Evolutionary conservation across 2,888 invertebrate genomes (phyloP).

Genomic region (Sepiola atlantica): DNA sequence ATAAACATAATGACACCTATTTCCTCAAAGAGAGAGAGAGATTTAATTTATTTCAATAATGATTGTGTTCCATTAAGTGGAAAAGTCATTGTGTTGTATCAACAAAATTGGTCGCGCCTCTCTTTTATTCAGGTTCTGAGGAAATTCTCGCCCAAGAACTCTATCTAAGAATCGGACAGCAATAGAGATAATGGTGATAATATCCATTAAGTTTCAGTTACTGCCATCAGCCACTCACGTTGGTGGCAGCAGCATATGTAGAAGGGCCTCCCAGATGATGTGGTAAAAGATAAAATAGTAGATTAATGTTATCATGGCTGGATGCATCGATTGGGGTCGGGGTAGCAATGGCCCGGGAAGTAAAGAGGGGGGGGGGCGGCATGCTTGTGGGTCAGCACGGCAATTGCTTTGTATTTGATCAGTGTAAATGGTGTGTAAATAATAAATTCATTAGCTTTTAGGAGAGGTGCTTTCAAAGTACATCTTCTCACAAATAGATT

Average conservation of each 20-base stretch:
- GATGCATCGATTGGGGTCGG: not conserved
- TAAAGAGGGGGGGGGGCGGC: not conserved
- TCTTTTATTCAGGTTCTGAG: not conserved
- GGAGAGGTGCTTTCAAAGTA: not conserved
- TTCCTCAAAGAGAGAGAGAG: not conserved
- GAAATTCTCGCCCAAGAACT: not conserved
- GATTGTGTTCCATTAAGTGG: not conserved
- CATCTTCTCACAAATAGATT: not conserved
- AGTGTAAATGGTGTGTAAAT: not conserved
- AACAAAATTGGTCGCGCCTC: not conserved
- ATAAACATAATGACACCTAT: not conserved
- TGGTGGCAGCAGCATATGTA: not conserved
- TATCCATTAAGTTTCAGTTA: not conserved
- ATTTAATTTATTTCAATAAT: not conserved
- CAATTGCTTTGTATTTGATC: not conserved
- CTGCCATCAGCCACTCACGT: not conserved
- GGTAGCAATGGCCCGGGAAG: too few relatives aligned
- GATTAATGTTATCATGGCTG: not conserved
- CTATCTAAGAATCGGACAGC: not conserved
- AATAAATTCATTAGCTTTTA: conserved; percentile 6
- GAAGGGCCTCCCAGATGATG: not conserved
- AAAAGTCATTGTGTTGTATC: not conserved
- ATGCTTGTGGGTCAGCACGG: not conserved
- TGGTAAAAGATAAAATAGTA: not conserved
- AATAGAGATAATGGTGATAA: not conserved